Evolutionary conservation across 2,113 vertebrate species (phyloP), one percentile per base, ranked within the genome.

Genomic region (Halichoeres trimaculatus): DNA sequence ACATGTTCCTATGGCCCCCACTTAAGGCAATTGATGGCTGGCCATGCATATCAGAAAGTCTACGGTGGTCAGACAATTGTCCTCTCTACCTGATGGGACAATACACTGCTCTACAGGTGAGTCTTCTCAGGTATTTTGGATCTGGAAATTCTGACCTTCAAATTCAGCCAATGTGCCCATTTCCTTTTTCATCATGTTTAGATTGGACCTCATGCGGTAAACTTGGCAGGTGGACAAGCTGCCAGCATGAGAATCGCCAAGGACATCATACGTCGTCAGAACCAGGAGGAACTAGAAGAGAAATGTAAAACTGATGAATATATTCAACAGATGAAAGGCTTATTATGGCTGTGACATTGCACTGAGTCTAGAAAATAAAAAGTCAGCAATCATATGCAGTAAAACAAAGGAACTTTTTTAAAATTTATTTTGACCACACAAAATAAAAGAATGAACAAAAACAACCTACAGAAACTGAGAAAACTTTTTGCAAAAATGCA

Each of bases 221-320:
- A 95, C 78, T 88, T 95, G n/a, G 94, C 94, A 19, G 94, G 94
- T 1, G 94, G 93, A 68, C 94, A 94, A 74, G 94, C 93, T n/a
- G 90, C 93, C 23, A 92, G 92, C 58, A 47, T 85, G 50, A 83
- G 94, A 22, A 95, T 95, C 23, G 78, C 90, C 12, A 91, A 87
- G 30, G 83, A 91, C 81, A 91, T 95, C 52, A 61, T 76, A 11
- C 16, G 22, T 1, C 51, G 22, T 16, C 85, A 65, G 14, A 53
- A 79, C 5, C 75, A 74, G 50, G 30, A 81, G 11, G 40, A n/a
- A 1, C n/a, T 30, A 5, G 68, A 22, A 8, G 75, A 79, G 26
- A 92, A 70, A 80, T 69, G 61, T 5, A 85, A 66, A 59, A 85
- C 82, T 8, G 90, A 94, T 24, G 91, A 93, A 51, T 94, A 94